Evolutionary conservation across 2,888 invertebrate species (phyloP).

Genomic region (Dryomyza anilis): DNA sequence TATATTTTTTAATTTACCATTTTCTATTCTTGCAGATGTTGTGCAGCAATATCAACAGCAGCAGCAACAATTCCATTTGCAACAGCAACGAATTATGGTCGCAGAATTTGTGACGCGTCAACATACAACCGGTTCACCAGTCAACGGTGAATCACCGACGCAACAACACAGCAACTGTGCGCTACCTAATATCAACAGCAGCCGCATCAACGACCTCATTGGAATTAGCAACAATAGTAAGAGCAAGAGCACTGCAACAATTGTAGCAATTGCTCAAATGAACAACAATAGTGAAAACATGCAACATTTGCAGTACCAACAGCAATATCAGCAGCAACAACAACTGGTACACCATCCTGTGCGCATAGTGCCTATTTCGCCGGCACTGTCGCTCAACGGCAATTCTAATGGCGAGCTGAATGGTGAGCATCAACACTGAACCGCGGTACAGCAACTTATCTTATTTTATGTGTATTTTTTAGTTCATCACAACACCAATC

Average conservation of each 20-base stretch:
- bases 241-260: conserved; percentile 27
- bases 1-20: too few species aligned
- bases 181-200: conserved; percentile 43
- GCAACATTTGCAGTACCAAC: conserved; percentile 3
- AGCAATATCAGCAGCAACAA: not conserved
- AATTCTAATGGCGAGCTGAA: conserved; percentile 55
- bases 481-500: conserved; percentile 12
- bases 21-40: conserved; percentile 1
- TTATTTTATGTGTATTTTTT: too few species aligned
- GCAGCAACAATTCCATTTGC: conserved; percentile 2
- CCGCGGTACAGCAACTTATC: not conserved
- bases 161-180: conserved; percentile 62
- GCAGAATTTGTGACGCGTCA: conserved; percentile 83
- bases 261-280: conserved; percentile 33
- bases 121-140: conserved; percentile 63
- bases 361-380: conserved; percentile 59
- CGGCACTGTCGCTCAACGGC: conserved; percentile 62
- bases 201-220: conserved; percentile 25
- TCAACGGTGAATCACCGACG: conserved; percentile 70
- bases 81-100: conserved; percentile 74
- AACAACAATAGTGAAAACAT: conserved; percentile 31
- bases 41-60: conserved; percentile 5
- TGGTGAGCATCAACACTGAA: conserved; percentile 41
- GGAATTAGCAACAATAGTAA: conserved; percentile 31
- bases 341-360: conserved; percentile 3